Base-by-base conservation (phyloP, 2,113 vertebrate genomes). In the Seriola dumerili region DNA sequence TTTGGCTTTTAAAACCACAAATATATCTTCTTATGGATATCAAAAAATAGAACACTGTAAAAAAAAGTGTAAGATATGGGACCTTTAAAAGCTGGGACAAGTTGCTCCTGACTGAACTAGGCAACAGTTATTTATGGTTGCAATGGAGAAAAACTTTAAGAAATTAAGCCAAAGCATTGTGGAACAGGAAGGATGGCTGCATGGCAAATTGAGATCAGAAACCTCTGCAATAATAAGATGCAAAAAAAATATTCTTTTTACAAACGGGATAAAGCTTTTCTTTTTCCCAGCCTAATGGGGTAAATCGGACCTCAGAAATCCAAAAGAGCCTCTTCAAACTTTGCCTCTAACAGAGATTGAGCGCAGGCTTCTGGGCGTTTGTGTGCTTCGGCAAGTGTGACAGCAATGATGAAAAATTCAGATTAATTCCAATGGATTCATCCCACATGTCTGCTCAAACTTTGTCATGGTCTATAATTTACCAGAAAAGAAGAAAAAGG, bases 401-500 rank as follows among this genome's bases (percentile, higher is more conserved):
- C 72, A 85, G 68, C 23, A 50, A 81, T 29, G 44, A 70, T 84
- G 58, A 91, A 61, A 73, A 74, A 91, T 62, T 87, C 71, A 19
- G 76, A 93, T 91, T 82, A 81, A 90, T 86, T 84, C 72, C 69
- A 76, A 75, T 42, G 55, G 85, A 85, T 89, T 89, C 79, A 83
- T 71, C 71, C 72, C 65, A 77, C 63, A 79, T 78, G 71, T 78
- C 71, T 69, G 61, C 78, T 71, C 55, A 68, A 80, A 78, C 77
- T 80, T 80, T 81, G 78, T 63, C 81, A 61, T 1, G 25, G 70
- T 72, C 87, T 83, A 34, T 89, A 78, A 91, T 89, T 90, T 83
- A 69, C 57, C 52, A 46, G 36, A 42, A 42, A 11, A 42, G 9
- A 11, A 11, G 8, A 68, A 79, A 78, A 55, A 59, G 40, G 10